Percentiles rank a stretch among this genome's conserved stretches.
Evolutionary conservation across 64 coral and sea anemone species (phyloP).

Genomic region (Catalaphyllia jardinei): DNA sequence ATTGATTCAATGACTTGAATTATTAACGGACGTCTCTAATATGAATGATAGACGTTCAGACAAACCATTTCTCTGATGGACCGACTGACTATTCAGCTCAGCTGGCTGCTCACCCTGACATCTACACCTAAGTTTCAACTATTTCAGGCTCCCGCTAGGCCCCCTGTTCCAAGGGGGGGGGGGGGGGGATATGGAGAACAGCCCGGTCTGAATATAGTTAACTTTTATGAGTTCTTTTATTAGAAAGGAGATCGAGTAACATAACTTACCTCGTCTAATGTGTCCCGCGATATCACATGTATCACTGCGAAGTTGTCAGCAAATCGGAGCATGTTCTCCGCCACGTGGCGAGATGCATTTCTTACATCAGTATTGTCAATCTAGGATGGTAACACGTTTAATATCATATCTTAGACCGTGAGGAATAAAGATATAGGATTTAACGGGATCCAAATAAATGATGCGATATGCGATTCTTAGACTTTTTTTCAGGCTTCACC

Average conservation of each 20-base stretch:
- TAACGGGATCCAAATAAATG: no score
- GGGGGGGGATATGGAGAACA: no score
- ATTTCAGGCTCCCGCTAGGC: no score
- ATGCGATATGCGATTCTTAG: no score
- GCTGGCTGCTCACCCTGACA: no score
- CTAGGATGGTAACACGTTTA: neutral
- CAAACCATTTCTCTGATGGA: neutral
- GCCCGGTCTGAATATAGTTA: neutral
- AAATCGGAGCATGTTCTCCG: neutral
- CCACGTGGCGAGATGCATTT: neutral
- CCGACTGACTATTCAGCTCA: no score
- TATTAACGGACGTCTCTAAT: neutral
- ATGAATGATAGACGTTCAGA: neutral
- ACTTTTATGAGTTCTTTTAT: no score
- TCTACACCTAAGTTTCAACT: no score
- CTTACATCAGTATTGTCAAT: slow-evolving; percentile 14
- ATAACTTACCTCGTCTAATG: slow-evolving; percentile 12
- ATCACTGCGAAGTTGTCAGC: slow-evolving; percentile 2
- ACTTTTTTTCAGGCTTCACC: no score
- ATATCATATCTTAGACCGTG: no score
- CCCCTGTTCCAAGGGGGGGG: no score
- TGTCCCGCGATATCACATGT: neutral
- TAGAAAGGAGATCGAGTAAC: neutral
- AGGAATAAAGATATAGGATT: no score
- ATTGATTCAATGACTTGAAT: neutral